Conservation (phyloP, 2,113 vertebrate genomes). For the Castor canadensis region DNA sequence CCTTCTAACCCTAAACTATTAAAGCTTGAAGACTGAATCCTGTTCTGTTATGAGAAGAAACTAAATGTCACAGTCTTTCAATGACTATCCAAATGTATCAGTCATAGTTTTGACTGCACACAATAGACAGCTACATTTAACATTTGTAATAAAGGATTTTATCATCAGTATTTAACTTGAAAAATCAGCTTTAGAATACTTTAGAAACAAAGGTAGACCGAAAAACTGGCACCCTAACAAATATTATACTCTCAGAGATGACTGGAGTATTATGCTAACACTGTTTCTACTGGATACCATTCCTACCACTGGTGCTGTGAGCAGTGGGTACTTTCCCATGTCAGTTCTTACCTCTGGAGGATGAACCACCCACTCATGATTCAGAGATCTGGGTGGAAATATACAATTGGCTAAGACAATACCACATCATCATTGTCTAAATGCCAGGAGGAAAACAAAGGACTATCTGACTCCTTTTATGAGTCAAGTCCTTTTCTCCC, state of each 20-base stretch:
- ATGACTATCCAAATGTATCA: neutral
- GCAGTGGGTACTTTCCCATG: too few relatives aligned
- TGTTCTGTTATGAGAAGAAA: neutral
- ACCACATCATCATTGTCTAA: neutral
- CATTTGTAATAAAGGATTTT: neutral
- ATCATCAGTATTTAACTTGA: neutral
- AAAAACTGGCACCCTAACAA: neutral
- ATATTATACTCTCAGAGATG: neutral
- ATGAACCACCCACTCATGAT: neutral
- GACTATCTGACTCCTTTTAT: neutral
- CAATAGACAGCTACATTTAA: neutral
- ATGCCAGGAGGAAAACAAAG: neutral
- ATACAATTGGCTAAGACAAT: neutral
- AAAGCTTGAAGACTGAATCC: neutral
- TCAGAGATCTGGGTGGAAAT: neutral
- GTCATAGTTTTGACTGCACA: neutral
- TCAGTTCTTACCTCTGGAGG: neutral
- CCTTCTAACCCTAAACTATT: neutral
- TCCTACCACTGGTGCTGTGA: neutral
- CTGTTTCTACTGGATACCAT: neutral
- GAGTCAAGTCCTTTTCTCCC: neutral
- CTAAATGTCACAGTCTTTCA: neutral
- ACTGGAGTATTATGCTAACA: rapidly evolving
- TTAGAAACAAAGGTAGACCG: neutral
- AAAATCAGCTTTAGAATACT: neutral